Conservation (phyloP, 2,113 vertebrate genomes). For the Candoia aspera region DNA sequence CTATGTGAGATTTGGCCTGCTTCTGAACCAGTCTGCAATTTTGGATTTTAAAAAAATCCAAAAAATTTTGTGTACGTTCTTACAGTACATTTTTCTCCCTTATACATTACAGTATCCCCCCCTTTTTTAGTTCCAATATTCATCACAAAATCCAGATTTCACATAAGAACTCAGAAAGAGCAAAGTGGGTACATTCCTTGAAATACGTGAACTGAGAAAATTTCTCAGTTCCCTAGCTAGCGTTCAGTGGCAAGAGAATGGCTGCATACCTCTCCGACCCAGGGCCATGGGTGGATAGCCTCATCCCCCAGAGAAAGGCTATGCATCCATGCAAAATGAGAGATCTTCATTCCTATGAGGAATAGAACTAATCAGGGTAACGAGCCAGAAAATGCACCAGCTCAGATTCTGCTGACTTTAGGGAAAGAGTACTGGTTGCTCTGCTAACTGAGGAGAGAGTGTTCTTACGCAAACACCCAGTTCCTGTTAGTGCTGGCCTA, state of each 20-base stretch:
- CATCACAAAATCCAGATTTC: neutral
- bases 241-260: neutral
- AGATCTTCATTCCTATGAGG: neutral
- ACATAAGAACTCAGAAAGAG: neutral
- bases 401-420: neutral
- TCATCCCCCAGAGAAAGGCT: neutral
- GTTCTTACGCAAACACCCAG: neutral
- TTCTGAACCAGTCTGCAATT: neutral
- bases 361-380: neutral
- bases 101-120: too few species aligned
- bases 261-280: neutral
- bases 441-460: neutral
- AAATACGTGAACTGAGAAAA: neutral
- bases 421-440: neutral
- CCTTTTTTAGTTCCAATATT: neutral
- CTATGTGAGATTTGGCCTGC: neutral
- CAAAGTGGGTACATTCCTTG: neutral
- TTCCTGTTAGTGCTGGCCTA: neutral
- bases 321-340: neutral
- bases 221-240: neutral
- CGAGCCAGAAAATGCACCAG: neutral
- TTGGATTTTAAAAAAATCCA: neutral
- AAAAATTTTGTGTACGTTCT: neutral
- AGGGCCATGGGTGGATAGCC: neutral
- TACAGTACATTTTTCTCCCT: neutral